These are phyloP conservation scores for Escarpia spicata DNA, from an alignment of 2,888 invertebrate genomes.

Conservation along the genomic window DNA sequence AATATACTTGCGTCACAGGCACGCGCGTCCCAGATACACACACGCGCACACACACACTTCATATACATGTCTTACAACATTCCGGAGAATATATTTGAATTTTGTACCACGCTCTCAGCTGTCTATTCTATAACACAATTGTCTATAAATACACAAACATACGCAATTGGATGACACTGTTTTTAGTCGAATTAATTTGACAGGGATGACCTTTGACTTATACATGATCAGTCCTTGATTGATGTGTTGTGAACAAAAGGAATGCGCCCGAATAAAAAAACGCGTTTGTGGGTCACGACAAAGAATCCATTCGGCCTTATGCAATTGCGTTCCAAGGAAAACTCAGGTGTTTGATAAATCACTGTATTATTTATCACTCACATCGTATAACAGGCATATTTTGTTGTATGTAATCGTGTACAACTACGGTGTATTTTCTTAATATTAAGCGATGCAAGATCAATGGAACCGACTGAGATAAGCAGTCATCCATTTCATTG, in stretches of 20 bases:
- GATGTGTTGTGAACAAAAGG: neutral
- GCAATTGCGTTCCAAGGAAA: neutral
- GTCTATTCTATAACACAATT: neutral
- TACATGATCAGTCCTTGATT: neutral
- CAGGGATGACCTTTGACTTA: neutral
- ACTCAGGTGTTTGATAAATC: conserved; percentile 10
- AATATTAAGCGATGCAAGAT: too few species aligned
- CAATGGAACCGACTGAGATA: too few species aligned
- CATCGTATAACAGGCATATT: neutral
- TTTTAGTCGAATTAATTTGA: neutral
- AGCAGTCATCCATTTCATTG: too few species aligned
- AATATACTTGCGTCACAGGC: too few species aligned
- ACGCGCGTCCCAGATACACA: neutral
- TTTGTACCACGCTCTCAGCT: neutral
- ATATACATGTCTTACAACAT: neutral
- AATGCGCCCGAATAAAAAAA: neutral
- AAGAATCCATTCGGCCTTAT: neutral
- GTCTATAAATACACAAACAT: neutral
- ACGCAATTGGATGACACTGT: neutral
- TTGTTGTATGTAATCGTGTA: too few species aligned
- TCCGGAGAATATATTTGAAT: neutral
- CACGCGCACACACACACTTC: neutral
- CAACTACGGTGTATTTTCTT: too few species aligned
- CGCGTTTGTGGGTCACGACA: neutral
- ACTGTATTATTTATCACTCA: neutral